Conservation (phyloP, 2,797 vertebrate genomes). For the Myotis vivesi region DNA sequence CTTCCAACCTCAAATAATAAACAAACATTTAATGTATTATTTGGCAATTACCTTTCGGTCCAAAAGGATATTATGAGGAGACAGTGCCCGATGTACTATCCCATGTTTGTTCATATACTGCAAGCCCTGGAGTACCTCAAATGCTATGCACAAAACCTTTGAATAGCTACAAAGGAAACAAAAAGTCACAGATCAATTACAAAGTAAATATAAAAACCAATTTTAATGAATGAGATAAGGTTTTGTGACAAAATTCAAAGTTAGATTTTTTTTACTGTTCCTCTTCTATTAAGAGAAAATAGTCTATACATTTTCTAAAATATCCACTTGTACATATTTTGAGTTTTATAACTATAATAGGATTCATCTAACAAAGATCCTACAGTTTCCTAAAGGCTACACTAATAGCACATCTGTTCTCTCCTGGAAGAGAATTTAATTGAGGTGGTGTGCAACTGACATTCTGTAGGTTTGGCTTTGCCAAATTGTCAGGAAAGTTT, state of each 20-base stretch:
- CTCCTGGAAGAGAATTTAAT: neutral
- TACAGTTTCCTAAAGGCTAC: neutral
- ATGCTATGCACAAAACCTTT: constrained; percentile 91
- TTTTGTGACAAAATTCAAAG: constrained; percentile 16
- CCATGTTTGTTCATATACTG: constrained; percentile 94
- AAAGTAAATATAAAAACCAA: neutral
- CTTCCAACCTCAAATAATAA: constrained; percentile 42
- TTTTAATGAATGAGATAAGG: constrained; percentile 19
- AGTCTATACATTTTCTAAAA: constrained; percentile 16
- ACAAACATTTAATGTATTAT: neutral
- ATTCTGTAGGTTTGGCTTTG: neutral
- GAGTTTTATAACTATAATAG: neutral
- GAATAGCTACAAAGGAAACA: constrained; percentile 73
- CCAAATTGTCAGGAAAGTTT: constrained; percentile 37
- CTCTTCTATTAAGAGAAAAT: neutral
- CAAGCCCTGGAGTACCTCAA: constrained; percentile 94
- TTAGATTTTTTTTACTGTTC: neutral
- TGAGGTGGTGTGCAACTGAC: neutral
- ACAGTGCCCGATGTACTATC: constrained; percentile 94
- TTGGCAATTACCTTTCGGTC: constrained; percentile 90
- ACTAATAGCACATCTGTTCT: neutral
- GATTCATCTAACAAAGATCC: neutral
- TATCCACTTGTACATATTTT: neutral
- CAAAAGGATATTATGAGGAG: constrained; percentile 92
- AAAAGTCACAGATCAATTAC: constrained; percentile 16